A percentile compares a stretch with the other conserved stretches of the same genome.
phyloP scores from a whole-genome alignment of 2,797 vertebrate species.

The Scyliorhinus canicula region DNA sequence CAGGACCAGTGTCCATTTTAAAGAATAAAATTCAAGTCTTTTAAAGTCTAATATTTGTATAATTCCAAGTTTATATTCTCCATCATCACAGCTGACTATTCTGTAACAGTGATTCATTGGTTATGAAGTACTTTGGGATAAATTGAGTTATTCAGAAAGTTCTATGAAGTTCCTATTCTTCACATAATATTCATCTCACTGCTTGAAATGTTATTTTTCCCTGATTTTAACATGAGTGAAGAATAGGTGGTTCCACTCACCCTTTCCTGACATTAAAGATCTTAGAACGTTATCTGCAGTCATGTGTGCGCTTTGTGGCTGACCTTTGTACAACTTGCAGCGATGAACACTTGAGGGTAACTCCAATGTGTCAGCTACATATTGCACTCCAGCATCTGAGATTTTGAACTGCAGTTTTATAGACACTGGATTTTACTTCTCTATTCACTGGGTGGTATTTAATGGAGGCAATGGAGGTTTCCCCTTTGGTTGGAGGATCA shows the following conservation, averaged over 20 bases:
- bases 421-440: not conserved
- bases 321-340: not conserved
- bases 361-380: not conserved
- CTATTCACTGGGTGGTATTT: no score
- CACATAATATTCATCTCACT: not conserved
- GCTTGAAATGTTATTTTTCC: not conserved
- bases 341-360: not conserved
- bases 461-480: no score
- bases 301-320: not conserved
- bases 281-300: not conserved
- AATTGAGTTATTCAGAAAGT: not conserved
- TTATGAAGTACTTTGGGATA: not conserved
- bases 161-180: not conserved
- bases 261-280: not conserved
- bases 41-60: no score
- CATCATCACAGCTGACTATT: no score
- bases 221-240: not conserved
- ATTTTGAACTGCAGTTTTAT: not conserved
- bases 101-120: not conserved
- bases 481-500: no score
- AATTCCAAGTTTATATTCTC: no score
- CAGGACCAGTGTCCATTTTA: no score
- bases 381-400: not conserved
- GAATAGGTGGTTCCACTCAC: not conserved
- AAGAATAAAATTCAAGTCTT: no score